Conservation (phyloP, 2,888 invertebrate genomes). For the Spatulosminthurus flaviceps region DNA sequence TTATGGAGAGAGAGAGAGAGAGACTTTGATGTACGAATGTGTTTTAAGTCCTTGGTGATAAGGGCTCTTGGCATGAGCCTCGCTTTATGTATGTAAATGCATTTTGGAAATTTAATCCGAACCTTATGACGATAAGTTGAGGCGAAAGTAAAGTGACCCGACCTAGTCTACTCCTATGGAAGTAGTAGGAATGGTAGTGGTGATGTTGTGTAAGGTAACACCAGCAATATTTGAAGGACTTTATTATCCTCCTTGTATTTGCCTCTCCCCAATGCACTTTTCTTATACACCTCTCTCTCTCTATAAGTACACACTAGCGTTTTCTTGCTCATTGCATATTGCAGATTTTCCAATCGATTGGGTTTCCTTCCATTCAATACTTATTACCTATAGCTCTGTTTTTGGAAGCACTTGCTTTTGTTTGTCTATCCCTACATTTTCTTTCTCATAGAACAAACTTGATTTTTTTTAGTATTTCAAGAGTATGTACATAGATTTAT, state of each 20-base stretch:
- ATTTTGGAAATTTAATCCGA: conserved; percentile 55
- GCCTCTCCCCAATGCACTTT: conserved; percentile 28
- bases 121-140: conserved; percentile 44
- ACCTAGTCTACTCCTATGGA: conserved; percentile 34
- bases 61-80: conserved; percentile 22
- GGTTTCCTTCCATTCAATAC: conserved; percentile 14
- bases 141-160: conserved; percentile 52
- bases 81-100: conserved; percentile 38
- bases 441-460: too few species aligned
- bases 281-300: too few species aligned
- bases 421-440: too few species aligned
- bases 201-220: conserved; percentile 43
- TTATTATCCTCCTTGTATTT: conserved; percentile 35
- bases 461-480: too few species aligned
- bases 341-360: conserved; percentile 39
- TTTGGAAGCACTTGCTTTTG: too few species aligned
- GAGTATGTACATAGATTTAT: too few species aligned
- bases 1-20: too few species aligned
- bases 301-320: too few species aligned
- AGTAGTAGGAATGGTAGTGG: too few species aligned
- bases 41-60: not conserved
- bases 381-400: not conserved
- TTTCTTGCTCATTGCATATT: conserved; percentile 20
- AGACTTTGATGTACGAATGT: not conserved
- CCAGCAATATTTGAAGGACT: conserved; percentile 41